Conservation (phyloP, 2,888 invertebrate genomes). For the Cylindroiulus punctatus region DNA sequence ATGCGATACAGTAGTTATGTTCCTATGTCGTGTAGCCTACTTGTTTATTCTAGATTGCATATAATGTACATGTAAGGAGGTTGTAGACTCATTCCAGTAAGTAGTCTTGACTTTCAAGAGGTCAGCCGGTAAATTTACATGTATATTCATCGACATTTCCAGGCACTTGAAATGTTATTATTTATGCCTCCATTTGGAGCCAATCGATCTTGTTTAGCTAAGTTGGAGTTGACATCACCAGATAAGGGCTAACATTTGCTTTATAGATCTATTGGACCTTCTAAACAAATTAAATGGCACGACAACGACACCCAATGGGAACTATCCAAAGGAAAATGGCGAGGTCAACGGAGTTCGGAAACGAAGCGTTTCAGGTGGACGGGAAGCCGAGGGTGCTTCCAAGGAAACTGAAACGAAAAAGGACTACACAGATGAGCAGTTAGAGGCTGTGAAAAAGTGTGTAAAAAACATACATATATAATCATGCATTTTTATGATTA, state of each 20-base stretch:
- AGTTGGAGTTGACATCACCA: neutral
- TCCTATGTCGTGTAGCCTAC: constrained; percentile 54
- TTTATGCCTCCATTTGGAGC: neutral
- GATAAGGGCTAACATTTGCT: constrained; percentile 44
- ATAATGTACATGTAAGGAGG: neutral
- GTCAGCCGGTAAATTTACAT: neutral
- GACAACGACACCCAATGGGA: constrained; percentile 54
- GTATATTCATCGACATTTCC: neutral
- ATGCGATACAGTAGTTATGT: neutral
- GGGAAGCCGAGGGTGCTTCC: constrained; percentile 56
- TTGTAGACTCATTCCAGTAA: neutral
- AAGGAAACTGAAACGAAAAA: constrained; percentile 60
- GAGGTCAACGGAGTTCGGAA: constrained; percentile 57
- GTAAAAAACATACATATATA: neutral
- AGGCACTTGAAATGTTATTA: neutral
- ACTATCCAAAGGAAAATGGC: constrained; percentile 62
- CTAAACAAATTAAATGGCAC: constrained; percentile 63
- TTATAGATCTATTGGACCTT: constrained; percentile 64
- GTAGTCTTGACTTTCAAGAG: no score
- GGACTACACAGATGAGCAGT: constrained; percentile 81
- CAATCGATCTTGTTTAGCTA: neutral
- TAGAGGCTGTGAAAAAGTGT: constrained; percentile 75
- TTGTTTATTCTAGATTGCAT: no score
- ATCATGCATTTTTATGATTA: no score
- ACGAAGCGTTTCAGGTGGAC: constrained; percentile 62